These are phyloP conservation scores for Anas bernieri DNA, from an alignment of 2,797 vertebrate species.

Conservation along the genomic window DNA sequence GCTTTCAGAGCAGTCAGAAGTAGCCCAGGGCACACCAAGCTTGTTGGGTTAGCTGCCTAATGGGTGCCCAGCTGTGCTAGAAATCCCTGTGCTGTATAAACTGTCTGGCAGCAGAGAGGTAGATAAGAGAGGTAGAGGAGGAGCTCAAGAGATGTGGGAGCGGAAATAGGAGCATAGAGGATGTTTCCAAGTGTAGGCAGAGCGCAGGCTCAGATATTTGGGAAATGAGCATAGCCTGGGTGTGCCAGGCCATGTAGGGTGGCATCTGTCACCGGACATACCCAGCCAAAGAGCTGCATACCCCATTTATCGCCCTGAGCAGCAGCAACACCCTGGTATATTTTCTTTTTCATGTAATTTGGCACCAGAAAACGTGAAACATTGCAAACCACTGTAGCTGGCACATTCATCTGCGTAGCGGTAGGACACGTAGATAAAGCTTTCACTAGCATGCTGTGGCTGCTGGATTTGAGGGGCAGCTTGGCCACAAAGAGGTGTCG, in stretches of 20 bases:
- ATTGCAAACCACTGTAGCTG: accelerated
- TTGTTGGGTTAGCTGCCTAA: background rate
- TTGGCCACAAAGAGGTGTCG: background rate
- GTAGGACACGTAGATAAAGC: background rate
- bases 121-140: accelerated
- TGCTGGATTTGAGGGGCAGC: background rate
- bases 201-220: background rate
- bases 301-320: background rate
- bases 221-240: background rate
- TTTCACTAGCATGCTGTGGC: background rate
- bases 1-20: background rate
- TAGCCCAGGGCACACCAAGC: background rate
- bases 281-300: background rate
- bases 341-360: background rate
- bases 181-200: background rate
- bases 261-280: background rate
- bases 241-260: background rate
- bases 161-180: background rate
- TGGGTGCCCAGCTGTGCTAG: background rate
- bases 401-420: accelerated
- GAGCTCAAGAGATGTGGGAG: background rate
- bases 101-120: background rate
- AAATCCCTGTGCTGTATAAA: background rate
- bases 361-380: background rate
- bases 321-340: background rate